phyloP scores from a whole-genome alignment of 30 jellyfish, hydroid and myxozoan genomes.

The Rhopilema esculentum region DNA sequence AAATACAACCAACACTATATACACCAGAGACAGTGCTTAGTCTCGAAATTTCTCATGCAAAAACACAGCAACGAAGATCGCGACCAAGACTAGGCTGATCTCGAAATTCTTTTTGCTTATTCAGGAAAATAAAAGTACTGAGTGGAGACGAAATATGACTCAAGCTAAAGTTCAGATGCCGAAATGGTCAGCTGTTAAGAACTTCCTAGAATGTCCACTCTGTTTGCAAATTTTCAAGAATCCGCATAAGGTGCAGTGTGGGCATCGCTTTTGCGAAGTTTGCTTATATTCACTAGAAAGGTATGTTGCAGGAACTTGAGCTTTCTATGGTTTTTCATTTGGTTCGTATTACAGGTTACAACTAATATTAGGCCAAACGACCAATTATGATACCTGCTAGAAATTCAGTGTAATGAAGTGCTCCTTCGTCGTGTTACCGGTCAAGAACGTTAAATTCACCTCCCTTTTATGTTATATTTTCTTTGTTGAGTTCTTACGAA shows the following conservation, averaged over 20 bases:
- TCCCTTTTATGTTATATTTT: too few species aligned
- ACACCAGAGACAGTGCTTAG: not conserved
- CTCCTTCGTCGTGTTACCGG: too few species aligned
- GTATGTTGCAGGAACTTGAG: constrained; percentile 19
- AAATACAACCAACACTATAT: not conserved
- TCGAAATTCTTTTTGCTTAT: not conserved
- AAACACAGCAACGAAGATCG: too few species aligned
- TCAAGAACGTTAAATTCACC: too few species aligned
- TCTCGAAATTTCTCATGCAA: not conserved
- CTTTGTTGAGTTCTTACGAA: not conserved
- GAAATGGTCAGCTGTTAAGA: constrained; percentile 43
- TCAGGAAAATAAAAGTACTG: not conserved
- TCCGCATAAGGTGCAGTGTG: constrained; percentile 68
- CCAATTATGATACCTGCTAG: not conserved
- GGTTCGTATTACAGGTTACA: not conserved
- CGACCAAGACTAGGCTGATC: not conserved
- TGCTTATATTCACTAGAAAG: constrained; percentile 53
- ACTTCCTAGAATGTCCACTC: constrained; percentile 66
- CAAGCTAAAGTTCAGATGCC: constrained; percentile 52
- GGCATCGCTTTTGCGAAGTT: constrained; percentile 67
- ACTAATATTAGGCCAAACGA: not conserved
- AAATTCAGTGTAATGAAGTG: not conserved
- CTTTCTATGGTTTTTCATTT: too few species aligned
- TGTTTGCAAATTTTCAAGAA: constrained; percentile 49
- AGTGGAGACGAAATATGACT: constrained; percentile 23